These are phyloP conservation scores for Macrophya annulata DNA, from an alignment of 2,888 invertebrate species.

Conservation along the genomic window DNA sequence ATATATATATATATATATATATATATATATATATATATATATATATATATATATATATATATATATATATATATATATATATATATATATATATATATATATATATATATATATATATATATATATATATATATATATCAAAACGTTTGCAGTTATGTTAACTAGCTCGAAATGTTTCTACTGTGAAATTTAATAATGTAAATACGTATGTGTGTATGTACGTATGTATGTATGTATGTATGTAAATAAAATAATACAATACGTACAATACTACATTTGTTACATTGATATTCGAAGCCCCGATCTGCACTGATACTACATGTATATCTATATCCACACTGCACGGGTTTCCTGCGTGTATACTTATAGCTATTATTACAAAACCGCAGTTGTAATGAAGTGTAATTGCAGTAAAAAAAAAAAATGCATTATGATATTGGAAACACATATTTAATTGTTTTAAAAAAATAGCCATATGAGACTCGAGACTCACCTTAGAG, in stretches of 20 bases:
- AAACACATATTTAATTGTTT: background rate
- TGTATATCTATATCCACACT: constrained; percentile 9
- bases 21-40: too few relatives aligned
- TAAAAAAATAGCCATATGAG: background rate
- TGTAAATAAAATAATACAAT: background rate
- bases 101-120: too few relatives aligned
- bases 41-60: too few relatives aligned
- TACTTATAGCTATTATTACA: background rate
- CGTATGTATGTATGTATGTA: background rate
- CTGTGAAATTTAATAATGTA: background rate
- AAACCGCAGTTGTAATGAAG: constrained; percentile 6
- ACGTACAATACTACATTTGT: constrained; percentile 1
- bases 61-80: too few relatives aligned
- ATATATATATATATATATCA: too few relatives aligned
- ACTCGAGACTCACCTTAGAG: background rate
- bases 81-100: too few relatives aligned
- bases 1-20: too few relatives aligned
- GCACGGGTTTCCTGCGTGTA: constrained; percentile 47
- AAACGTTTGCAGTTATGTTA: background rate
- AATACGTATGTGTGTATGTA: too few relatives aligned
- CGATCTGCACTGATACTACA: constrained; percentile 28
- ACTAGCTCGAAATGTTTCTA: background rate
- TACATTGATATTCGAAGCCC: constrained; percentile 56
- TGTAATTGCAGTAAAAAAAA: background rate
- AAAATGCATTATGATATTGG: background rate